Evolutionary conservation across 2,888 invertebrate genomes (phyloP), one percentile per base, ranked within the genome.

Genomic region (Rotaria sp.): DNA sequence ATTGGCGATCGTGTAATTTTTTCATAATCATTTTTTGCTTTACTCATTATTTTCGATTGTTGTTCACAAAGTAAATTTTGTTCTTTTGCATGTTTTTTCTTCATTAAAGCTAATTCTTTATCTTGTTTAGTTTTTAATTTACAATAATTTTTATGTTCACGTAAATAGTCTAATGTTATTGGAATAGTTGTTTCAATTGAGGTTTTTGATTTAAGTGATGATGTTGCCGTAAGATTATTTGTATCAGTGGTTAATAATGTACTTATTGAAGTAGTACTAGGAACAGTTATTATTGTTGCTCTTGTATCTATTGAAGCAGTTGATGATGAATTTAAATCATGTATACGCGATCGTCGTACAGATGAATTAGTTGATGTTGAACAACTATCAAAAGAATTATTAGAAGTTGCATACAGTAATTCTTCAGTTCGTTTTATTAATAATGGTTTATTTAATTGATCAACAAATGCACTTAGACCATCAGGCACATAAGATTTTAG

Each of bases 401-500:
- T 67, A 35, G 35, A 7, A 35, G 35, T 35, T 30, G 67, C 18
- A 67, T 67, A 38, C 7, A 67, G 52, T 52, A 52, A 35, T 35
- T 80, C 80, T 45, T 80, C 80, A 24, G 41, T 45, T 55, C 52
- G 52, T 55, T 84, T 84, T 8, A 52, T 21, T 84, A 89, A 88
- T 48, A 89, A 89, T 15, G 98, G 98, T 91, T 97, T 97, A 18
- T 96, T 96, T 87, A 99, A 92, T 10, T 97, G 97, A 87, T 97
- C 97, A 95, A 99, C 99, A 91, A 99, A 95, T 90, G 97, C 95
- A 93, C 96, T 96, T 90, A 98, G 95, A 85, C 98, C 99, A 92
- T 98, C 97, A 75, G 99, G 99, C 88, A 99, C 97, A 92, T 99
- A 99, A 89, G 99, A 99, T 93, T 98, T 98, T 88, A 99, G 94